These are phyloP conservation scores for Pangasius mekongensis DNA, from an alignment of 2,797 vertebrate genomes.

Conservation along the genomic window DNA sequence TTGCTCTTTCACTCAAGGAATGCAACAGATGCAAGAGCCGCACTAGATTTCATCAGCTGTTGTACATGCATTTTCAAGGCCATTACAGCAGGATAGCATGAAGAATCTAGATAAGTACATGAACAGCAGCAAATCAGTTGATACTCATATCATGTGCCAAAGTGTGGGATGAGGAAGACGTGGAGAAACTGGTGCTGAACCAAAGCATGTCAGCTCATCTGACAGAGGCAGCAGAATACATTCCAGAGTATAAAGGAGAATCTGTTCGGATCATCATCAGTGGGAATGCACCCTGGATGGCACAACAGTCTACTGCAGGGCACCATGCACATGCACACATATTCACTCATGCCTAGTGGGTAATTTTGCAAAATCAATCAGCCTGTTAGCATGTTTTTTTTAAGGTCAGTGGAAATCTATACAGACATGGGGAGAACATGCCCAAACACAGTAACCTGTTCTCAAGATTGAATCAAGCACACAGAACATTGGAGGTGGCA, in stretches of 20 bases:
- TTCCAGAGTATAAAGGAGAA: background rate
- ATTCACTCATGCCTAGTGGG: background rate
- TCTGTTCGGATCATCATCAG: slow-evolving; percentile 4
- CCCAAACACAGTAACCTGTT: background rate
- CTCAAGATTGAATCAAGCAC: background rate
- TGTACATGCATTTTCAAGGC: background rate
- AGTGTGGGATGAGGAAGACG: background rate
- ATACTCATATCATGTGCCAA: background rate
- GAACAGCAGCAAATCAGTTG: background rate
- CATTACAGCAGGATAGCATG: background rate
- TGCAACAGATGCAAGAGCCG: background rate
- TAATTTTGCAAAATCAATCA: background rate
- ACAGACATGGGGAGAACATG: background rate
- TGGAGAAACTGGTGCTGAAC: background rate
- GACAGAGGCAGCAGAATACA: slow-evolving; percentile 2
- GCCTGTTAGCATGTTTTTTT: background rate
- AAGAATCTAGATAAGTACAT: slow-evolving; percentile 4
- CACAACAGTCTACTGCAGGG: background rate
- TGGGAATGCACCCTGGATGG: background rate
- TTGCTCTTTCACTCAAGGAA: background rate
- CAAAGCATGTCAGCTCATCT: slow-evolving; percentile 1
- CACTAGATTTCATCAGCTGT: slow-evolving; percentile 9
- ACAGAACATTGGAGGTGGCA: background rate
- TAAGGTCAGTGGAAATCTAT: background rate
- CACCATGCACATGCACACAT: no score